Conservation (phyloP, 2,113 vertebrate species). For the Desmodus rotundus region DNA sequence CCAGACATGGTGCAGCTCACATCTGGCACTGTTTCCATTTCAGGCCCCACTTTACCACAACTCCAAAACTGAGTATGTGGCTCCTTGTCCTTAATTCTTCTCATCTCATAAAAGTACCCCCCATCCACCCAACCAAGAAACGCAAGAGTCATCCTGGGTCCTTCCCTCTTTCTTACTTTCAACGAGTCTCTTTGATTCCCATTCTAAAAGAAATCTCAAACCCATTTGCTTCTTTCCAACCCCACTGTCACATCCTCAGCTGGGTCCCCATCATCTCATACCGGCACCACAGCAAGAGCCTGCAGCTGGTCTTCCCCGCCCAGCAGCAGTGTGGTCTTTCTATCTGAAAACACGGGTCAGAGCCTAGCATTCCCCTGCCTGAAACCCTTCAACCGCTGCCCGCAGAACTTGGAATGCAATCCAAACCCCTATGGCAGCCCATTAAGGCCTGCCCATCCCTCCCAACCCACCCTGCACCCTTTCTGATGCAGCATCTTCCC, state of each 20-base stretch:
- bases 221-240: background rate
- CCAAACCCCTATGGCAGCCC: background rate
- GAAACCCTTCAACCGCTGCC: background rate
- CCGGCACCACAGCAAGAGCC: background rate
- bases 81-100: background rate
- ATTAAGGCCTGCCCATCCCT: background rate
- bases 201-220: background rate
- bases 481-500: background rate
- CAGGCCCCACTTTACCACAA: too few species aligned
- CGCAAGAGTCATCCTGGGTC: background rate
- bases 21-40: background rate
- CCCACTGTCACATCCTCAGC: background rate
- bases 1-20: accelerated
- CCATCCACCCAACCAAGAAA: background rate
- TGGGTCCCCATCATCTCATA: background rate
- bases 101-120: background rate
- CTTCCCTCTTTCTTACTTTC: background rate
- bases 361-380: background rate
- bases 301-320: background rate
- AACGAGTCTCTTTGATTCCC: background rate
- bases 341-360: background rate
- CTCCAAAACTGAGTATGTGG: background rate
- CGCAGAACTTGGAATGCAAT: background rate
- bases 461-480: background rate
- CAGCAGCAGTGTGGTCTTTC: background rate